Base-by-base conservation (phyloP, 2,797 vertebrate genomes). In the Lophius americanus region DNA sequence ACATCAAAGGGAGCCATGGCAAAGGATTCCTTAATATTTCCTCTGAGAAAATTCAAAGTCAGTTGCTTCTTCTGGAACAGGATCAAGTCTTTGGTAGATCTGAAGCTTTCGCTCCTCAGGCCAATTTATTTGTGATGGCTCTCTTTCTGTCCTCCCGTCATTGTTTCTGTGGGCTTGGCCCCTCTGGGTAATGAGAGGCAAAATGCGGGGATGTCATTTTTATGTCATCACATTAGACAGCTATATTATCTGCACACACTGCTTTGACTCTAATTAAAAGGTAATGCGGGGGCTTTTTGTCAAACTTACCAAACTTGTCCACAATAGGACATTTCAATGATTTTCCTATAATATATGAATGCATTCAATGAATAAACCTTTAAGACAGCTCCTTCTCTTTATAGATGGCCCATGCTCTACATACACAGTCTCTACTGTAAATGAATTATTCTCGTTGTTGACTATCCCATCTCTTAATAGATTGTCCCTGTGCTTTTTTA, bases 21-120 rank as follows among this genome's bases (percentile, higher is more conserved):
- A 75, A 8, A 79, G 83, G 75, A 82, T 68, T 67, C 32, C 12
- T 73, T 60, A 64, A 75, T 66, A 82, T 68, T 75, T 74, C 73
- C 76, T 83, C 76, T 81, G 84, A 86, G 79, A 83, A 77, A 86
- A 85, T 78, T 37, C 7, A 39, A 62, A 81, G 79, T 71, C 55
- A 51, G 71, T 42, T 75, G 50, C 53, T 51, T 51, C 33, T 0
- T 79, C 62, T 74, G 37, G 43, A 52, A 43, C 72, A 68, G 61
- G 49, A n/a, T 63, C 61, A 67, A 63, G 54, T 52, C 59, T 63
- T 80, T 77, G 66, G 69, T 72, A 42, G 66, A 3, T 23, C 23
- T 0, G 23, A 73, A 44, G 50, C 39, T 3, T 44, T 66, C 53
- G 2, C 13, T 41, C 58, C 65, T 78, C 38, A 32, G 38, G 65